Percentiles rank a stretch among this genome's conserved stretches.
Conservation (phyloP, 2,797 vertebrate species). For the Karalla daura region DNA sequence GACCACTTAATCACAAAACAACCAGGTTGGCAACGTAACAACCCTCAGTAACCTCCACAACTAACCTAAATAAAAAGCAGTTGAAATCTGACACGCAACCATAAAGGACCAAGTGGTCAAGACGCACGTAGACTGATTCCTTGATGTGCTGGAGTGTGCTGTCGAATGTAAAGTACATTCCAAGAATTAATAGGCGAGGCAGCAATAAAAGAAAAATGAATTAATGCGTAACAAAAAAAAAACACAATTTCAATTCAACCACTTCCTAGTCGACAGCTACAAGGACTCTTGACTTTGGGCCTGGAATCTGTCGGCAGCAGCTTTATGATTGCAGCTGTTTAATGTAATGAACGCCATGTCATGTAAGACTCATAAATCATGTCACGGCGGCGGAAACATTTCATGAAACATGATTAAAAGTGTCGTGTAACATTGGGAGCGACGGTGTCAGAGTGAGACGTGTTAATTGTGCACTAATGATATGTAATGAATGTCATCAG, state of each 20-base stretch:
- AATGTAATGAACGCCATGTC: slow-evolving; percentile 68
- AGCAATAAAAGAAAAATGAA: slow-evolving; percentile 3
- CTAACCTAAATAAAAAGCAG: background rate
- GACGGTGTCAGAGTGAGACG: slow-evolving; percentile 71
- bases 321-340: slow-evolving; percentile 58
- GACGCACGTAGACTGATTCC: no score
- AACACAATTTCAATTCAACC: background rate
- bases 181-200: background rate
- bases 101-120: no score
- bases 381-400: slow-evolving; percentile 64
- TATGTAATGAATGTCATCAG: slow-evolving; percentile 84
- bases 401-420: slow-evolving; percentile 81
- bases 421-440: slow-evolving; percentile 80
- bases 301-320: slow-evolving; percentile 12
- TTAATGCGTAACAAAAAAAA: background rate
- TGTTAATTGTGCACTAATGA: slow-evolving; percentile 83
- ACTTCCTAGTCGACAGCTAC: slow-evolving; percentile 11
- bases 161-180: slow-evolving; percentile 37
- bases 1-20: no score
- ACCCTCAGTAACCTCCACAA: background rate
- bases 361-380: slow-evolving; percentile 79
- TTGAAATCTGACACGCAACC: background rate
- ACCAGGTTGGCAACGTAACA: background rate
- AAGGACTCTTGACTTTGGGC: slow-evolving; percentile 20
- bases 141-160: slow-evolving; percentile 8